Percentiles rank a stretch among this genome's conserved stretches.
phyloP scores from a whole-genome alignment of 2,888 invertebrate genomes.

The Drosophila macrospina region DNA sequence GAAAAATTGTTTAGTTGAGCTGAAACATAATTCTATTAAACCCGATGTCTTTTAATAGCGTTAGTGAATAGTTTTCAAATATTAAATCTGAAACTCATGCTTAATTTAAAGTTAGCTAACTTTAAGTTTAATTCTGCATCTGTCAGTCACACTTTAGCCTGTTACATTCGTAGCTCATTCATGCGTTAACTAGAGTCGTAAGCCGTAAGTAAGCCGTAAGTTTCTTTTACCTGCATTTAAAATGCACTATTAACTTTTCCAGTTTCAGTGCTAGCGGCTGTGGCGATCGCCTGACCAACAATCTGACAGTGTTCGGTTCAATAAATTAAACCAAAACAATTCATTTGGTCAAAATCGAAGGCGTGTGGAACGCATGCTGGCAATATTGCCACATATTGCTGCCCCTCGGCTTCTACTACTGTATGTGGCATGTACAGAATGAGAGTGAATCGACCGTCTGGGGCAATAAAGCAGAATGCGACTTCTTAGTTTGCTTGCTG shows the following conservation, averaged over 20 bases:
- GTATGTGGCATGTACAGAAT: slow-evolving; percentile 4
- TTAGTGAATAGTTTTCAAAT: neutral
- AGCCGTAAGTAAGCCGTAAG: slow-evolving; percentile 27
- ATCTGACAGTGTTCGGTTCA: slow-evolving; percentile 44
- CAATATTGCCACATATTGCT: slow-evolving; percentile 36
- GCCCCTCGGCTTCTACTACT: slow-evolving; percentile 6
- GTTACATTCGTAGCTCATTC: neutral
- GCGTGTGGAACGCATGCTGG: slow-evolving; percentile 35
- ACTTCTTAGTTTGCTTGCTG: slow-evolving; percentile 76
- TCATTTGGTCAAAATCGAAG: slow-evolving; percentile 57
- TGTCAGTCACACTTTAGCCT: neutral
- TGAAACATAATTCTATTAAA: slow-evolving; percentile 7
- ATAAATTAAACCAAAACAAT: slow-evolving; percentile 76
- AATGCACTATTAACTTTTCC: slow-evolving; percentile 14
- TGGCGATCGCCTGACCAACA: slow-evolving; percentile 17
- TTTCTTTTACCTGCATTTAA: slow-evolving; percentile 13
- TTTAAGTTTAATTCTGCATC: neutral
- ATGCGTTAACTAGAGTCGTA: slow-evolving; percentile 30
- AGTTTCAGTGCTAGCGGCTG: slow-evolving; percentile 12
- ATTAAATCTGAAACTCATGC: neutral
- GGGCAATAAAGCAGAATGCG: slow-evolving; percentile 74
- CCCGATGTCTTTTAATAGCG: neutral
- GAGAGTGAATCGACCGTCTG: slow-evolving; percentile 25
- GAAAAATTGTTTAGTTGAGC: slow-evolving; percentile 3
- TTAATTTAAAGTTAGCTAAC: too few species aligned